Base-by-base conservation (phyloP, 2,113 vertebrate genomes). In the Climacteris rufus region DNA sequence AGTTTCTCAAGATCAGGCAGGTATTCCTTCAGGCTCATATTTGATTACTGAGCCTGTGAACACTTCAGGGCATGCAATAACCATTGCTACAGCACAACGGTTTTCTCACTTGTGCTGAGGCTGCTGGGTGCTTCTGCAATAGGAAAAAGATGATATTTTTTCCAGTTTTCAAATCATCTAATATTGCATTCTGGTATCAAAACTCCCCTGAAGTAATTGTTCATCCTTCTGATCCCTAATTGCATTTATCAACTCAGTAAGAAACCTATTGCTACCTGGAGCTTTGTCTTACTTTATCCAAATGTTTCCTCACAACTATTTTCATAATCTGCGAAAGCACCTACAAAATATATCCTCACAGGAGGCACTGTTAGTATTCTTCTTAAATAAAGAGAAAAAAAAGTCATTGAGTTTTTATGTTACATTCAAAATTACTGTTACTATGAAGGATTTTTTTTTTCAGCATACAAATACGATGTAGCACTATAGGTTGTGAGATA, bases 241-340 rank as follows among this genome's bases (percentile, higher is more conserved):
- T 97, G 92, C 86, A 72, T 96, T 96, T 96, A 94, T 97, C 88
- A 96, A 89, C 92, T 71, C 95, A 30, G 88, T 79, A 71, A 79
- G 96, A 92, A 96, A 89, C 74, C 80, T 92, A 93, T 94, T 92
- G 88, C 95, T 96, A 95, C 95, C 95, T 89, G 94, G 80, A 94
- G 95, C 88, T 96, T 96, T 79, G 72, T 87, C 64, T 94, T 92
- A 53, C 86, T 94, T 95, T 97, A 95, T 93, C 86, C 86, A 89
- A 96, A 90, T 93, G 84, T 90, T 96, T 94, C 37, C 35, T 92
- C 53, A 72, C 69, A 68, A 89, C 83, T 90, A 83, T 96, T 96
- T 97, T 95, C 88, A 95, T 93, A 95, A 96, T 96, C 93, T 95
- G 68, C 69, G 84, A 75, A 96, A 90, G 61, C 78, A 92, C 80